Evolutionary conservation across 2,113 vertebrate species (phyloP).

Genomic region (Gavia stellata): DNA sequence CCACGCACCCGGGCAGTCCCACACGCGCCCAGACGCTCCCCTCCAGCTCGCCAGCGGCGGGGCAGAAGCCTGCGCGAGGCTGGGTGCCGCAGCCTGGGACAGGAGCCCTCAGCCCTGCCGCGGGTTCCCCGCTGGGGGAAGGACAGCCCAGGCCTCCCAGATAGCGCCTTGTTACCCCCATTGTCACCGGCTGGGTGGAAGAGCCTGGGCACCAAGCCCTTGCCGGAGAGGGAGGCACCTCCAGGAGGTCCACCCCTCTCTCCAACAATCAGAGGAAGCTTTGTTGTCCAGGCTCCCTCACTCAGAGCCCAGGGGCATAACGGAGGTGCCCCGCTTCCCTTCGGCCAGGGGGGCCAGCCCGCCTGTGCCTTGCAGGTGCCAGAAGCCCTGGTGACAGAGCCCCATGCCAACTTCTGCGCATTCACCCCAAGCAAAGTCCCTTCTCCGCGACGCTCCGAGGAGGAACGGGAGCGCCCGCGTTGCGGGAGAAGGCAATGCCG

Average conservation of each 20-base stretch:
- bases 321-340: neutral
- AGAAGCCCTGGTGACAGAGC: neutral
- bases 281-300: neutral
- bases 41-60: fast-evolving
- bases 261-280: neutral
- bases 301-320: neutral
- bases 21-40: fast-evolving
- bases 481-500: neutral
- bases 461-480: fast-evolving
- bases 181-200: fast-evolving
- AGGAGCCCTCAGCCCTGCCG: neutral
- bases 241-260: neutral
- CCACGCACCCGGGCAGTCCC: fast-evolving
- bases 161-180: fast-evolving
- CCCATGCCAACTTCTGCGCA: fast-evolving
- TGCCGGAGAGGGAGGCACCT: neutral
- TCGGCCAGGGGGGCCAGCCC: fast-evolving
- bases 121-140: fast-evolving
- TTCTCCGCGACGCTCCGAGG: fast-evolving
- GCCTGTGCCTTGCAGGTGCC: neutral
- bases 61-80: neutral
- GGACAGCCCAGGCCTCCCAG: neutral
- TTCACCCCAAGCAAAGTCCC: neutral
- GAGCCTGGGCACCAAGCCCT: neutral
- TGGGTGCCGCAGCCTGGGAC: neutral